Evolutionary conservation across 2,797 vertebrate species (phyloP).

Genomic region (Dallia pectoralis): DNA sequence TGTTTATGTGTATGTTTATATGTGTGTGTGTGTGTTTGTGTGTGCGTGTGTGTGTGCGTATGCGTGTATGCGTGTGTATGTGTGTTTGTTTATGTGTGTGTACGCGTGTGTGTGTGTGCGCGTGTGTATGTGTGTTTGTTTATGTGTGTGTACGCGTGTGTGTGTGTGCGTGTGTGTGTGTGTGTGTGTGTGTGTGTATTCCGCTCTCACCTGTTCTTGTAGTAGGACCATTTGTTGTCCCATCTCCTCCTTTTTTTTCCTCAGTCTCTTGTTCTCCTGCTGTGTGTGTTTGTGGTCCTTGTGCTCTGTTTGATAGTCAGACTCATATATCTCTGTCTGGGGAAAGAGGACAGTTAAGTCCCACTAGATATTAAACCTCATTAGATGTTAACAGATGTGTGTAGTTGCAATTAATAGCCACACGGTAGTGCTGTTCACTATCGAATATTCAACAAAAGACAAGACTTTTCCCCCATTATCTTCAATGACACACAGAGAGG

Average conservation of each 20-base stretch:
- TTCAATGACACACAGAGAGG: neutral
- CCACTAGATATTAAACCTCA: neutral
- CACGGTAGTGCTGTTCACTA: neutral
- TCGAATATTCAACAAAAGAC: neutral
- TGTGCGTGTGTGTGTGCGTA: constrained; percentile 6
- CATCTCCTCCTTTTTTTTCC: constrained; percentile 64
- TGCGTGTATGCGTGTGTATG: neutral
- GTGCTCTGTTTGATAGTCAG: neutral
- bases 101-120: constrained; percentile 11
- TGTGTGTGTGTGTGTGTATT: neutral
- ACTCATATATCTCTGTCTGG: neutral
- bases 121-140: neutral
- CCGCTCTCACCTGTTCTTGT: too few species aligned
- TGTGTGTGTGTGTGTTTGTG: constrained; percentile 32
- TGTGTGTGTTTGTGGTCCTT: neutral
- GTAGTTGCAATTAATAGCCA: neutral
- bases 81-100: constrained; percentile 27
- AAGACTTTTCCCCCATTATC: neutral
- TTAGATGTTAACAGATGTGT: neutral
- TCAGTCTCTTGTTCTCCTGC: constrained; percentile 54
- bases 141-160: neutral
- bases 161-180: constrained; percentile 6
- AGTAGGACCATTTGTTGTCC: constrained; percentile 22
- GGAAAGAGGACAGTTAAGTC: neutral
- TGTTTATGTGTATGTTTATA: constrained; percentile 31